Conservation (phyloP, 2,888 invertebrate genomes). For the Polyploca ridens region DNA sequence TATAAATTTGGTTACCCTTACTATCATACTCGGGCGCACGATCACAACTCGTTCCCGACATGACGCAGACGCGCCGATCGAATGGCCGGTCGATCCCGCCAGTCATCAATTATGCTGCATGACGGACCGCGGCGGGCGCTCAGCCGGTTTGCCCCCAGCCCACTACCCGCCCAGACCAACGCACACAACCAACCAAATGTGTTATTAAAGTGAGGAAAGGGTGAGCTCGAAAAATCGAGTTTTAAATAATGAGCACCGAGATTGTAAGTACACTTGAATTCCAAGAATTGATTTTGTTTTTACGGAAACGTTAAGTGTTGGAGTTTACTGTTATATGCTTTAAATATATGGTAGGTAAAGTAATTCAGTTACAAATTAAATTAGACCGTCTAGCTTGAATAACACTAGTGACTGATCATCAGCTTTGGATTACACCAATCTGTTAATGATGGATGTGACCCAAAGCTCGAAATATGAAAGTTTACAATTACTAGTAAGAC, state of each 20-base stretch:
- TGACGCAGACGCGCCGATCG: neutral
- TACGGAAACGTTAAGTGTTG: constrained; percentile 4
- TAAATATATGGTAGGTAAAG: no score
- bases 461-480: no score
- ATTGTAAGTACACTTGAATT: neutral
- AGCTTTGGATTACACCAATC: no score
- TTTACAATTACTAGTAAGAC: no score
- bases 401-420: no score
- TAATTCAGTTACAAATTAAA: no score
- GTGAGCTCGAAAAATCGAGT: constrained; percentile 9
- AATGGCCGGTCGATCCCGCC: constrained; percentile 30
- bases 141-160: constrained; percentile 29
- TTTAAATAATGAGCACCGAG: constrained; percentile 1
- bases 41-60: neutral
- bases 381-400: no score
- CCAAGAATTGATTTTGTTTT: constrained; percentile 3
- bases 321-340: no score
- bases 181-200: constrained; percentile 7
- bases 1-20: neutral
- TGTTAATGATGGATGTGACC: no score
- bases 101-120: constrained; percentile 60
- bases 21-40: neutral
- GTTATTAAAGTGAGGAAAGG: constrained; percentile 27
- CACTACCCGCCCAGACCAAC: constrained; percentile 14
- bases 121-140: constrained; percentile 34